Base-by-base conservation (phyloP, 2,888 invertebrate species). In the Lacanobia oleracea region DNA sequence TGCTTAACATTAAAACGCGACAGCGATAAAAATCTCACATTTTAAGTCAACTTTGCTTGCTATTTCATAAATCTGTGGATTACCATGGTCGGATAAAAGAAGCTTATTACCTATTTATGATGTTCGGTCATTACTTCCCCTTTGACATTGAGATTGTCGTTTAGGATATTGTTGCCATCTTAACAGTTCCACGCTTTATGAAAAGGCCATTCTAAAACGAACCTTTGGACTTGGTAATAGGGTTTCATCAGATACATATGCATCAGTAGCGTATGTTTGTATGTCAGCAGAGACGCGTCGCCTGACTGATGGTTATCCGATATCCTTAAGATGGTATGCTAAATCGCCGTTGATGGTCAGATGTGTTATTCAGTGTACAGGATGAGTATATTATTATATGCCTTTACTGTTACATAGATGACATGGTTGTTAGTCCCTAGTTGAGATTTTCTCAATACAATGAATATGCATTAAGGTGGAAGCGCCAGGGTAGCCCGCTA, bases 61-160 rank as follows among this genome's bases (percentile, higher is more conserved):
- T 85, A 81, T 86, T 85, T 81, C 86, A 90, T 92, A 91, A 91
- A 91, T 91, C 87, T 84, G 37, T 50, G 81, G 83, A 88, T 88
- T 87, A 88, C 86, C 77, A 80, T 70, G 79, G 61, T 70, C 74
- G 65, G 69, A 63, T 76, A 79, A 81, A 82, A 80, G 81, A 79
- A 84, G 82, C 81, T 81, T 86, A 88, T 87, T 88, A 86, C 83
- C 81, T 82, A 83, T 88, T 88, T 88, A 88, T 78, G 86, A 86
- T 87, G 86, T 84, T 81, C 83, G 78, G 81, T 87, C 88, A 90
- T 90, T 90, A 91, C 87, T 87, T 87, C 83, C 81, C 86, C 82
- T 85, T 88, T 90, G 90, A 89, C 87, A 89, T 91, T 91, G 86
- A 81, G 75, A 33, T 33, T 81, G 84, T 89, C 86, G 84, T 88